Base-by-base conservation (phyloP, 2,888 invertebrate genomes). In the Taphrorychus bicolor region DNA sequence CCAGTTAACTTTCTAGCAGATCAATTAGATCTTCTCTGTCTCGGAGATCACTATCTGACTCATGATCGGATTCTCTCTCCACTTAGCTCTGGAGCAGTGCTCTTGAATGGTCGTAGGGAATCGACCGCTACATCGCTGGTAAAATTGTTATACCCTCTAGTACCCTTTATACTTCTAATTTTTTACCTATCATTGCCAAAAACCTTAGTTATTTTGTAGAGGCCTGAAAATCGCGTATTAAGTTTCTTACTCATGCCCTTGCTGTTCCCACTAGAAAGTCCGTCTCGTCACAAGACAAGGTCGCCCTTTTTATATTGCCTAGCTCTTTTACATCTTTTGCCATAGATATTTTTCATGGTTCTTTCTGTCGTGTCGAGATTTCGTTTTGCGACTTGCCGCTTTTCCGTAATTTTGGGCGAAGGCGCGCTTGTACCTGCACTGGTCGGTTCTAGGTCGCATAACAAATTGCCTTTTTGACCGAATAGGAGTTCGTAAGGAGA, bases 171-270 rank as follows among this genome's bases (percentile, higher is more conserved):
- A 14, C 48, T 48, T 48, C 48, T 7, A 48, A 48, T 48, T 14
- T 48, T 48, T 7, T 48, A 48, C 14, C 48, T 48, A 14, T 48
- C 48, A 48, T 48, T 48, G 7, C 16, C 48, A 7, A 48, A 48
- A 48, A 48, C 48, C 14, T 48, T 48, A 14, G 5, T 14, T 11
- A 48, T 48, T 11, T 11, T 14, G 14, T 48, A 48, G 5, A 14
- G 48, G 5, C 48, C 48, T 11, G 48, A 48, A 48, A 11, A 48
- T 14, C 14, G 7, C 14, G 7, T 5, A 48, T 48, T 14, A 11
- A 48, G 14, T 14, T 48, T 48, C 14, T 48, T 48, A 14, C 14
- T 48, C 16, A 48, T 14, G 5, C 48, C 48, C 5, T 7, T 48
- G 7, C 16, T 5, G 14, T 14, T 14, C 7, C n/a, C n/a, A n/a